Evolutionary conservation across 2,113 vertebrate species (phyloP).

Genomic region (Mandrillus leucophaeus): DNA sequence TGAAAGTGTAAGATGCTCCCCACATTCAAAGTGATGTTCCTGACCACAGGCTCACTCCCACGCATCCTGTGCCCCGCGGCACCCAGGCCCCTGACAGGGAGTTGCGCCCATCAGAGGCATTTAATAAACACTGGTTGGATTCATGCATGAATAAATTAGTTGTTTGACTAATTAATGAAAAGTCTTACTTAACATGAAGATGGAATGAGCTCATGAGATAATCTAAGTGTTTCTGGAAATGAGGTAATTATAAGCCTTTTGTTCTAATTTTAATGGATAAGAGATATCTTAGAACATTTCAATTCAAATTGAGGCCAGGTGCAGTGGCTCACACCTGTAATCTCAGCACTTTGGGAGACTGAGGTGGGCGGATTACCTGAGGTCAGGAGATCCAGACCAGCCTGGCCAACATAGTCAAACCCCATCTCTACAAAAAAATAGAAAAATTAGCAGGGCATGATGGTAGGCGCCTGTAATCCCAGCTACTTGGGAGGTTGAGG

Average conservation of each 20-base stretch:
- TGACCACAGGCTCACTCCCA: not conserved
- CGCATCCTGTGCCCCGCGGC: no score
- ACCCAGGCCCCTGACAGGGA: no score
- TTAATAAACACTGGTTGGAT: not conserved
- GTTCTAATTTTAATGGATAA: not conserved
- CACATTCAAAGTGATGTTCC: not conserved
- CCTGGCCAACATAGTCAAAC: not conserved
- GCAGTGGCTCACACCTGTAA: not conserved
- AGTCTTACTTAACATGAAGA: not conserved
- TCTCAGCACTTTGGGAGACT: not conserved
- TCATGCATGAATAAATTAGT: no score
- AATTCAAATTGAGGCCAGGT: no score
- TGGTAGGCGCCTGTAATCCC: not conserved
- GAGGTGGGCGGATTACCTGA: not conserved
- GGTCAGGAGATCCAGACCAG: not conserved
- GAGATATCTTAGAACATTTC: not conserved
- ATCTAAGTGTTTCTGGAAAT: not conserved
- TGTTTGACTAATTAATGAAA: not conserved
- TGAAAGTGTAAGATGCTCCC: no score
- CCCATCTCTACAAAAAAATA: not conserved
- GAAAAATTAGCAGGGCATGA: not conserved
- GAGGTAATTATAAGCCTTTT: not conserved
- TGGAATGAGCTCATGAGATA: not conserved
- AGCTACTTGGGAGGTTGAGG: not conserved
- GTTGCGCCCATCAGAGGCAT: rapidly evolving